Conservation (phyloP, 2,888 invertebrate genomes). For the Cryptus viduatorius region DNA sequence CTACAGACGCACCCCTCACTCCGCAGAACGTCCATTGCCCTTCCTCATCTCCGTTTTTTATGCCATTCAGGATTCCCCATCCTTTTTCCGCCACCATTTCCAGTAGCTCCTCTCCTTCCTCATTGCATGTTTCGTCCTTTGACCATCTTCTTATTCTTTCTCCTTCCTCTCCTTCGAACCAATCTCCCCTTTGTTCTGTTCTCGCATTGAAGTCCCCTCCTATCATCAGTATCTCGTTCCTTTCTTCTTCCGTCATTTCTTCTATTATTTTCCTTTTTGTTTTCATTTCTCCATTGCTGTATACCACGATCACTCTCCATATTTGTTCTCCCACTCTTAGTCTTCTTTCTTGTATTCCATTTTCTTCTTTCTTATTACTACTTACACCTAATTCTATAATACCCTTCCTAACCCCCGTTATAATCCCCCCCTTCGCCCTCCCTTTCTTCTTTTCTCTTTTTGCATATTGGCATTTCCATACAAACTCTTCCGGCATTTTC, state of each 20-base stretch:
- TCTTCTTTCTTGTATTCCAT: not conserved
- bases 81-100: not conserved
- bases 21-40: slow-evolving; percentile 17
- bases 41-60: slow-evolving; percentile 12
- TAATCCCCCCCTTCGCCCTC: slow-evolving; percentile 15
- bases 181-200: not conserved
- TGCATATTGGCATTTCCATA: slow-evolving; percentile 5
- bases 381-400: not conserved
- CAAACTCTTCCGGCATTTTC: not conserved
- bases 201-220: slow-evolving; percentile 23
- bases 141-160: not conserved
- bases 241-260: slow-evolving; percentile 1
- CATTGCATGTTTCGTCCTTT: slow-evolving; percentile 4
- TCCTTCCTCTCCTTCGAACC: not conserved
- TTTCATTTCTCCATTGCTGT: slow-evolving; percentile 18
- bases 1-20: not conserved
- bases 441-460: slow-evolving; percentile 13
- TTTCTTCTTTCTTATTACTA: not conserved
- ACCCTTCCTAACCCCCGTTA: not conserved
- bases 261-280: slow-evolving; percentile 2
- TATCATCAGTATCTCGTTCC: slow-evolving; percentile 2
- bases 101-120: not conserved
- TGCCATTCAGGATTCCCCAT: slow-evolving; percentile 15
- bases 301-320: slow-evolving; percentile 11
- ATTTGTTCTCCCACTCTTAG: not conserved